These are phyloP conservation scores for Tipula helvola DNA, from an alignment of 2,888 invertebrate species.

Conservation along the genomic window DNA sequence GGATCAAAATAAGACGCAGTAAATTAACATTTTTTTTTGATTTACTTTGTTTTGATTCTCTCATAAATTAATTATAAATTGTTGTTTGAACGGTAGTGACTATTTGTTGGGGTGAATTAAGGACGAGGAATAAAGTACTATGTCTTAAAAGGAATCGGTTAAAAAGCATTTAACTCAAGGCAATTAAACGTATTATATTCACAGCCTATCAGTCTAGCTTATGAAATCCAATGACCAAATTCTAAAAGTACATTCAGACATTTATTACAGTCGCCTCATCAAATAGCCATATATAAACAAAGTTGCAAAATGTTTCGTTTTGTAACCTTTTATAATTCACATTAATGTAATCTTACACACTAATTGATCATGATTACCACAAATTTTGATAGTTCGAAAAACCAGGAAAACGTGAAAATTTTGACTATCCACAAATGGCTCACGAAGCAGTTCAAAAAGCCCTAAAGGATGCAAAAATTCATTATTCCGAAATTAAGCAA, in stretches of 20 bases:
- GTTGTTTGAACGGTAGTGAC: background rate
- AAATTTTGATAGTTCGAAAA: slow-evolving; percentile 63
- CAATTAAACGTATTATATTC: background rate
- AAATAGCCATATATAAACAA: background rate
- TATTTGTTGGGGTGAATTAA: background rate
- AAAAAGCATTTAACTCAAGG: background rate
- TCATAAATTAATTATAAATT: background rate
- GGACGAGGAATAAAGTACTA: background rate
- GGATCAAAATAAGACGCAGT: background rate
- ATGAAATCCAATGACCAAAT: background rate
- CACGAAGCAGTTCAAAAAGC: slow-evolving; percentile 79
- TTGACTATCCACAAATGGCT: slow-evolving; percentile 53
- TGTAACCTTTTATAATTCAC: background rate
- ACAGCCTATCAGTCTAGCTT: background rate
- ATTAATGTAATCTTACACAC: background rate
- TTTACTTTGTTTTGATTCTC: background rate
- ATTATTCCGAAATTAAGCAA: slow-evolving; percentile 68
- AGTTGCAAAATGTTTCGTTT: background rate
- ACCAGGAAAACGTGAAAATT: slow-evolving; percentile 64
- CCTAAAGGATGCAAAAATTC: slow-evolving; percentile 65
- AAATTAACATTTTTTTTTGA: background rate
- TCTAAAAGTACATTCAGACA: background rate
- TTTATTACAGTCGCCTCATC: background rate
- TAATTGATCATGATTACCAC: background rate
- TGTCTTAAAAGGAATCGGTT: background rate